Percentiles rank a stretch among this genome's conserved stretches.
phyloP scores from a whole-genome alignment of 2,113 vertebrate genomes.

The Corythoichthys haematopterus region DNA sequence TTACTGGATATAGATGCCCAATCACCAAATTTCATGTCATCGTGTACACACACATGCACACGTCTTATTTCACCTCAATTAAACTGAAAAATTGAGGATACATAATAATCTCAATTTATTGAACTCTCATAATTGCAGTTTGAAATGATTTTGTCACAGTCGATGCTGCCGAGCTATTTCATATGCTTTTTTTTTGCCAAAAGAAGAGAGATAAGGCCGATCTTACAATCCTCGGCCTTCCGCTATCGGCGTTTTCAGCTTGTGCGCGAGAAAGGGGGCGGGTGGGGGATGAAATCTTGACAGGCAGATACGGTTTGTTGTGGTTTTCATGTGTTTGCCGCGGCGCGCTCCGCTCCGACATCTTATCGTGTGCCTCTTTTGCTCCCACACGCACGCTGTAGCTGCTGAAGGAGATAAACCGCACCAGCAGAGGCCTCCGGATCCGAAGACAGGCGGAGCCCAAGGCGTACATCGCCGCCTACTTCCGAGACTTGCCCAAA shows the following conservation, averaged over 20 bases:
- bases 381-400: slow-evolving; percentile 47
- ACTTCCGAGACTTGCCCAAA: slow-evolving; percentile 89
- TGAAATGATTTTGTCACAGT: slow-evolving; percentile 29
- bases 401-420: slow-evolving; percentile 94
- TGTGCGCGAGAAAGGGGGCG: slow-evolving; percentile 24
- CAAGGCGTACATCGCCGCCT: slow-evolving; percentile 94
- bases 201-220: slow-evolving; percentile 48
- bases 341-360: slow-evolving; percentile 26
- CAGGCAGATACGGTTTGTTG: slow-evolving; percentile 37
- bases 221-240: slow-evolving; percentile 43
- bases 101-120: too few relatives aligned
- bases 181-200: slow-evolving; percentile 34
- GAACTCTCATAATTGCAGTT: slow-evolving; percentile 11
- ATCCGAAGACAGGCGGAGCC: slow-evolving; percentile 85
- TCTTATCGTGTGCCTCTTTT: slow-evolving; percentile 36
- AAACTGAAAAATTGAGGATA: background rate
- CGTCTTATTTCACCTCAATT: background rate
- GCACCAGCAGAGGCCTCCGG: slow-evolving; percentile 86
- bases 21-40: background rate
- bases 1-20: too few relatives aligned
- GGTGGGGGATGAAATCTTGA: slow-evolving; percentile 11
- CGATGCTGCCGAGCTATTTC: slow-evolving; percentile 46
- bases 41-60: background rate
- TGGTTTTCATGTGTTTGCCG: slow-evolving; percentile 29
- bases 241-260: slow-evolving; percentile 44